Percentiles rank a stretch among this genome's conserved stretches.
Conservation (phyloP, 1,140 invertebrate species). For the Maconellicoccus hirsutus region DNA sequence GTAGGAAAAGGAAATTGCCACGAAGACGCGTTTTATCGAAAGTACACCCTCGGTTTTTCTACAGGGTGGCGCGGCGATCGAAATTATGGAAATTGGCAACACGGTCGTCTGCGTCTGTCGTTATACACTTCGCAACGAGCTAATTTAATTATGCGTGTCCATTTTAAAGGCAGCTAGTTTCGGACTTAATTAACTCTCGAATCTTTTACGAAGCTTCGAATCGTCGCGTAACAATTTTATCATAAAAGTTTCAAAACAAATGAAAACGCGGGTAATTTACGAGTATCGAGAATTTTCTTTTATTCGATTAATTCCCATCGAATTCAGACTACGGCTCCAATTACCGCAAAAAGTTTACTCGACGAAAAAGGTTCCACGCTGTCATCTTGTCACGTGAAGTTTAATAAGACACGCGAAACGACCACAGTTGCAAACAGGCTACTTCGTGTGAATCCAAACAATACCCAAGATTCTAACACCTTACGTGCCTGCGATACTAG, state of each 20-base stretch:
- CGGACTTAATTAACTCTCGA: background rate
- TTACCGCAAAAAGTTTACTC: background rate
- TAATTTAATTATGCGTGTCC: conserved; percentile 9
- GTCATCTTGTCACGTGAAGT: background rate
- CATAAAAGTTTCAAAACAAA: background rate
- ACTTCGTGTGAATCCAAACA: no score
- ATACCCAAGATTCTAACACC: no score
- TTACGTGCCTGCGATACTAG: no score
- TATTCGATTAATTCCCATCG: background rate
- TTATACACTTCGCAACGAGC: background rate
- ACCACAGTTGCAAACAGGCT: background rate
- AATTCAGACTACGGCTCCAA: no score
- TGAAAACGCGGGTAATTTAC: background rate
- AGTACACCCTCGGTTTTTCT: background rate
- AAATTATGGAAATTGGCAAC: background rate
- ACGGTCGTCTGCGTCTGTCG: background rate
- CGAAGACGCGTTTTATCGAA: background rate
- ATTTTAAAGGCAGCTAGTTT: background rate
- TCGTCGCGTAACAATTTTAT: background rate
- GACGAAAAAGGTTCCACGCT: background rate
- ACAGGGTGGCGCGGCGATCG: background rate
- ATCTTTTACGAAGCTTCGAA: background rate
- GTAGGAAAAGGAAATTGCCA: background rate
- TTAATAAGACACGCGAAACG: background rate
- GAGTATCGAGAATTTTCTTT: background rate